Evolutionary conservation across 2,888 invertebrate genomes (phyloP).

Genomic region (Allolobophora icterica): DNA sequence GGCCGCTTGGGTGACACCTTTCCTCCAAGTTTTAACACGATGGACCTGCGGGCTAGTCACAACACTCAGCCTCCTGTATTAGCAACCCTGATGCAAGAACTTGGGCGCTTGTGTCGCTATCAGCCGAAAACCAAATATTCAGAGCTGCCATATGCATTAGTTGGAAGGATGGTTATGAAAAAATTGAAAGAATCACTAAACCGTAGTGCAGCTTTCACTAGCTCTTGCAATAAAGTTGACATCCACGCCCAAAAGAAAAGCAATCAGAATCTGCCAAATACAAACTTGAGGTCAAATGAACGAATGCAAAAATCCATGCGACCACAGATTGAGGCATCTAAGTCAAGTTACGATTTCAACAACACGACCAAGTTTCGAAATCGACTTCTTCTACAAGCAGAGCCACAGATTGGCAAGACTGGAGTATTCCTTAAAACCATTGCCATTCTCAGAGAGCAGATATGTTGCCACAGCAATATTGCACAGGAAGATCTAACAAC

Average conservation of each 20-base stretch:
- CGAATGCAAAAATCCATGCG: neutral
- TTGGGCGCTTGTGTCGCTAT: conserved; percentile 40
- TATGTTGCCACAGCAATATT: neutral
- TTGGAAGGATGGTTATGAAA: conserved; percentile 22
- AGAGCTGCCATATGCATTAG: conserved; percentile 34
- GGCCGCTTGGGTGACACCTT: conserved; percentile 43
- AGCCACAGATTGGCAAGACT: conserved; percentile 43
- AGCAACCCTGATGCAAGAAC: conserved; percentile 35
- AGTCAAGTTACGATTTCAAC: conserved; percentile 13
- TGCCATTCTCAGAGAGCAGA: conserved; percentile 27
- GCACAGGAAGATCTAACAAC: neutral
- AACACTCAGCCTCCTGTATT: neutral
- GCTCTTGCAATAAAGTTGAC: neutral
- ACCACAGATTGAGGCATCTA: neutral
- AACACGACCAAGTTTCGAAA: conserved; percentile 33
- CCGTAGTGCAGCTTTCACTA: conserved; percentile 27
- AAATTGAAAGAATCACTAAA: neutral
- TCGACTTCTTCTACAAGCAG: conserved; percentile 38
- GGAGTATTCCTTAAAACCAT: conserved; percentile 39
- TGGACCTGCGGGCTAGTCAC: conserved; percentile 40
- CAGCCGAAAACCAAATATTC: neutral
- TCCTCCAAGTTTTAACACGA: conserved; percentile 38
- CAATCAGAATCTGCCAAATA: neutral
- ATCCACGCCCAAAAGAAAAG: conserved; percentile 4
- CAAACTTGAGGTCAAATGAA: neutral